phyloP scores from a whole-genome alignment of 2,797 vertebrate genomes.

The Phaenicophaeus curvirostris region DNA sequence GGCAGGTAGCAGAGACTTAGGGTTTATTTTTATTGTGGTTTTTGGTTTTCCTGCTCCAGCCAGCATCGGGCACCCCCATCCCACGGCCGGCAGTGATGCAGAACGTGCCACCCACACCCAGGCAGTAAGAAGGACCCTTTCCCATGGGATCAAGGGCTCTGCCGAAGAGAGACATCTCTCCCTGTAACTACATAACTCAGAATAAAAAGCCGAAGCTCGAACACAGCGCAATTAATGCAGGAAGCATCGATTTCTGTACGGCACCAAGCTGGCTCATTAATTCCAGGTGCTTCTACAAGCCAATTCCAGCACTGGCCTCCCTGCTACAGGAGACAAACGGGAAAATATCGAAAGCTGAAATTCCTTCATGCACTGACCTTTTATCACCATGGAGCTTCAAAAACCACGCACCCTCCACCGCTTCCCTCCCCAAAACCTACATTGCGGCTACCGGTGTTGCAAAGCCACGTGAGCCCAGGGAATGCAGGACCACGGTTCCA shows the following conservation, averaged over 20 bases:
- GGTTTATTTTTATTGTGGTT: not conserved
- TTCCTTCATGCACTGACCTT: slow-evolving; percentile 46
- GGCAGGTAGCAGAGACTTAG: not conserved
- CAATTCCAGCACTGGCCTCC: slow-evolving; percentile 46
- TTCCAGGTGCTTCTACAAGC: slow-evolving; percentile 76
- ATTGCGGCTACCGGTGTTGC: accelerated
- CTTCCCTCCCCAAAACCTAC: not conserved
- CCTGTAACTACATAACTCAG: slow-evolving; percentile 70
- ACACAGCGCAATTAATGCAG: slow-evolving; percentile 73
- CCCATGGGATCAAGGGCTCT: not conserved
- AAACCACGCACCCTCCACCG: not conserved
- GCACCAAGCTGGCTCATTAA: slow-evolving; percentile 80
- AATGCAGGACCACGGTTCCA: not conserved
- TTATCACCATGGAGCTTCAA: slow-evolving; percentile 15
- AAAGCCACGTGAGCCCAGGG: not conserved
- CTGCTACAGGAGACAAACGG: slow-evolving; percentile 8
- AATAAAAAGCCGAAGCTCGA: slow-evolving; percentile 69
- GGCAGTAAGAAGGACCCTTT: not conserved
- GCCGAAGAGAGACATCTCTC: slow-evolving; percentile 65
- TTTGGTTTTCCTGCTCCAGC: not conserved
- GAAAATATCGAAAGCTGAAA: slow-evolving; percentile 60
- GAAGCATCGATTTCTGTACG: slow-evolving; percentile 75
- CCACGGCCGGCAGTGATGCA: accelerated
- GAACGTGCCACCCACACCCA: accelerated
- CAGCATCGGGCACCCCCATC: accelerated